Evolutionary conservation across 1,140 invertebrate genomes (phyloP).

Genomic region (Zaprionus nigranus): DNA sequence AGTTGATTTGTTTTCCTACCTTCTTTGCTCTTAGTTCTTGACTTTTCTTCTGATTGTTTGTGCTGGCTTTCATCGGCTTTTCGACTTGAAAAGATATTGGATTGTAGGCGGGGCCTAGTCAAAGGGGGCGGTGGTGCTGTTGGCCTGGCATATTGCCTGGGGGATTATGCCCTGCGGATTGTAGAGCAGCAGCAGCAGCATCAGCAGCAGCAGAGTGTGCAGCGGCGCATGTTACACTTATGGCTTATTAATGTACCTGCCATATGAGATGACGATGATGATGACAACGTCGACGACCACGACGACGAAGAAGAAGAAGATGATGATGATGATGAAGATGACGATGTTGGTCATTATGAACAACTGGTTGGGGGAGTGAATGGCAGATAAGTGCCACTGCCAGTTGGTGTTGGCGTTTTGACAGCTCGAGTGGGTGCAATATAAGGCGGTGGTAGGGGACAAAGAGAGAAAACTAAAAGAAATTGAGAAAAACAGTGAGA

Average conservation of each 20-base stretch:
- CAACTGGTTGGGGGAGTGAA: constrained; percentile 3
- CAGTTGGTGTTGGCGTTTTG: constrained; percentile 50
- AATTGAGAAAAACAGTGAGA: background rate
- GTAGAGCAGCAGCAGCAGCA: constrained; percentile 5
- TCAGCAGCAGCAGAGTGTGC: constrained; percentile 8
- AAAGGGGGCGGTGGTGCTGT: background rate
- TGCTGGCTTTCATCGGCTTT: constrained; percentile 20
- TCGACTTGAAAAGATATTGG: constrained; percentile 17
- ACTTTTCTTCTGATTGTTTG: constrained; percentile 27
- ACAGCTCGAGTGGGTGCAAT: constrained; percentile 40
- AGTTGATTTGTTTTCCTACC: constrained; percentile 1
- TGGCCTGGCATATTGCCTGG: background rate
- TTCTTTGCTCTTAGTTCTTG: background rate
- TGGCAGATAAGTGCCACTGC: constrained; percentile 46
- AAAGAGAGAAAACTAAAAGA: constrained; percentile 9
- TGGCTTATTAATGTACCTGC: constrained; percentile 54
- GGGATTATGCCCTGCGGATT: constrained; percentile 11
- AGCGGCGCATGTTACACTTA: constrained; percentile 42
- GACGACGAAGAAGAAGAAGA: constrained; percentile 1
- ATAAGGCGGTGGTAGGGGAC: constrained; percentile 1
- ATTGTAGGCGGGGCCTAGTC: background rate
- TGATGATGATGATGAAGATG: constrained; percentile 17
- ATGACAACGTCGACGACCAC: constrained; percentile 1
- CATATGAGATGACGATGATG: constrained; percentile 16
- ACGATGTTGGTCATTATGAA: constrained; percentile 15